phyloP scores from a whole-genome alignment of 2,888 invertebrate species.

The Amiota communis region DNA sequence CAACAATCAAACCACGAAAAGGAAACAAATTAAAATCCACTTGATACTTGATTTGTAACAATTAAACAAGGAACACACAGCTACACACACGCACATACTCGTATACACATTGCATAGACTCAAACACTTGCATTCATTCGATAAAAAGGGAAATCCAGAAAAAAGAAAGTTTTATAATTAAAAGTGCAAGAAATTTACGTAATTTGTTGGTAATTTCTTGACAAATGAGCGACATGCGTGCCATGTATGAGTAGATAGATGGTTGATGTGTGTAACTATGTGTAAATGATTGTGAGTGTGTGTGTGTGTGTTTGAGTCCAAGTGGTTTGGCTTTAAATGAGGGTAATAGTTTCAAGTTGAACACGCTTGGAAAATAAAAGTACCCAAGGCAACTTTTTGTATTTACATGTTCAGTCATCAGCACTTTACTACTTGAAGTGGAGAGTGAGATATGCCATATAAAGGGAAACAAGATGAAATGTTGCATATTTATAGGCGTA shows the following conservation, averaged over 20 bases:
- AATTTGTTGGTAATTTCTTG: constrained; percentile 54
- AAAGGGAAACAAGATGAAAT: constrained; percentile 26
- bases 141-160: background rate
- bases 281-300: background rate
- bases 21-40: constrained; percentile 36
- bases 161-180: constrained; percentile 15
- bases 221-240: constrained; percentile 46
- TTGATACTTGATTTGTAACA: constrained; percentile 56
- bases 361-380: constrained; percentile 9
- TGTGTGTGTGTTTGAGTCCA: background rate
- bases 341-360: constrained; percentile 26
- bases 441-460: background rate
- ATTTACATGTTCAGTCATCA: background rate
- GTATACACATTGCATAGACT: background rate
- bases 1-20: constrained; percentile 1
- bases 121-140: background rate
- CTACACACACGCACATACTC: background rate
- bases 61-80: constrained; percentile 52
- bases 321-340: background rate
- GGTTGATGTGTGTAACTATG: background rate
- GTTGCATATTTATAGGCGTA: constrained; percentile 26
- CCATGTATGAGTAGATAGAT: background rate
- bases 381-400: background rate
- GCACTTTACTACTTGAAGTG: background rate
- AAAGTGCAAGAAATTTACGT: constrained; percentile 33